Percentiles rank a stretch among this genome's conserved stretches.
Conservation (phyloP, 2,797 vertebrate genomes). For the Micrastur ruficollis region DNA sequence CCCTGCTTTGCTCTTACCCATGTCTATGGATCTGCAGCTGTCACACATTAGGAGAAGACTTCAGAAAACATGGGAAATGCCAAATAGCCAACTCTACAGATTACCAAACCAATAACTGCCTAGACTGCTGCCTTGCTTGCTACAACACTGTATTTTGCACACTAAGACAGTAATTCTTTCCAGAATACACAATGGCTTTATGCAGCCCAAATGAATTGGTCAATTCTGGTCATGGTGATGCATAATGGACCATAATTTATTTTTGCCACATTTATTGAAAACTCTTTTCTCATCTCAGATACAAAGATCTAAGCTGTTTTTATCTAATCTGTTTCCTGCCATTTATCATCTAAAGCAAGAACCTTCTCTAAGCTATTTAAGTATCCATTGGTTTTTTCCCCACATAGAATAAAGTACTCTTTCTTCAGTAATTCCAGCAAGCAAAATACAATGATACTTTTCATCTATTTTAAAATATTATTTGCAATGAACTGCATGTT, state of each 20-base stretch:
- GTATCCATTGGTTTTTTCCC: background rate
- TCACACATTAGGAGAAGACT: rapidly evolving
- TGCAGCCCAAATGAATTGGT: background rate
- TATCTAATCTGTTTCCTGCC: background rate
- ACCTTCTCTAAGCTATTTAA: background rate
- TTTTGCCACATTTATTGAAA: background rate
- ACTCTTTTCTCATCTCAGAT: background rate
- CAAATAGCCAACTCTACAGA: rapidly evolving
- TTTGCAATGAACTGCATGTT: background rate
- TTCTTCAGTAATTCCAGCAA: background rate
- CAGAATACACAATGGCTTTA: background rate
- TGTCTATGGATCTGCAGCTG: background rate
- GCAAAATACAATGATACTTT: background rate
- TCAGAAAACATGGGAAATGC: background rate
- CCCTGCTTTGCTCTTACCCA: background rate
- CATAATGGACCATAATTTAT: background rate
- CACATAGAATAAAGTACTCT: background rate
- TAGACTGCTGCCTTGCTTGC: background rate
- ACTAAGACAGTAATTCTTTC: background rate
- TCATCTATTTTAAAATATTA: background rate
- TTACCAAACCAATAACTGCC: background rate
- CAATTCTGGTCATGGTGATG: background rate
- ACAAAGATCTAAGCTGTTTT: background rate
- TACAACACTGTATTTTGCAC: background rate
- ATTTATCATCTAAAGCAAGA: background rate